These are phyloP conservation scores for Myanophis thanlyinensis DNA, from an alignment of 2,113 vertebrate species.

Conservation along the genomic window DNA sequence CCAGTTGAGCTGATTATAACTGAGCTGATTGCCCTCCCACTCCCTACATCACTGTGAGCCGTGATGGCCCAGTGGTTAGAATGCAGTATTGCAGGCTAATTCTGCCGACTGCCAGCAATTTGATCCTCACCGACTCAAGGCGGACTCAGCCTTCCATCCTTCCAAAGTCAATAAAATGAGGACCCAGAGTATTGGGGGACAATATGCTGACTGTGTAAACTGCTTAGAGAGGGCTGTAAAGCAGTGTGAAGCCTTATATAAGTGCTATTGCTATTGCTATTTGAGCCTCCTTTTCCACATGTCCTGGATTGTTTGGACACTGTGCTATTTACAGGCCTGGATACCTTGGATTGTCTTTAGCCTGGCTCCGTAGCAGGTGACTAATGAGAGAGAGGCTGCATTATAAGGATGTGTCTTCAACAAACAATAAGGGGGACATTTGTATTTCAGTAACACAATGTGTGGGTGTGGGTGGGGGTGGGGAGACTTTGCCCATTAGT, in stretches of 20 bases:
- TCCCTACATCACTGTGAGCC: neutral
- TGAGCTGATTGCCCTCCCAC: neutral
- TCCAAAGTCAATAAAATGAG: too few relatives aligned
- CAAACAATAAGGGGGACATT: neutral
- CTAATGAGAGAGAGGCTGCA: neutral
- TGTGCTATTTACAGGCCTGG: neutral
- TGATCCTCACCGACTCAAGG: too few relatives aligned
- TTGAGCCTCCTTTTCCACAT: neutral
- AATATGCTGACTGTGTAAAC: too few relatives aligned
- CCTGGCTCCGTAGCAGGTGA: neutral
- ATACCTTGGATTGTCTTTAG: neutral
- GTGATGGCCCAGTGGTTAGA: too few relatives aligned
- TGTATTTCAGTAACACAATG: neutral
- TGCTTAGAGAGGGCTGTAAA: too few relatives aligned
- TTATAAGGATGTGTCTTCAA: neutral
- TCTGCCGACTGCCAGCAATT: too few relatives aligned
- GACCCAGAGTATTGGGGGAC: too few relatives aligned
- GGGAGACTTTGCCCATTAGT: neutral
- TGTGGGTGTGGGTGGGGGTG: too few relatives aligned
- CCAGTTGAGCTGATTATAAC: neutral
- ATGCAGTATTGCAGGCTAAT: too few relatives aligned
- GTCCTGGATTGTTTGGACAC: neutral
- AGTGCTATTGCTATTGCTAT: too few relatives aligned
- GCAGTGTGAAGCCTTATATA: too few relatives aligned
- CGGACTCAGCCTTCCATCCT: too few relatives aligned